A percentile compares a stretch with the other conserved stretches of the same genome.
Evolutionary conservation across 2,113 vertebrate genomes (phyloP).

Genomic region (Calonectris borealis): DNA sequence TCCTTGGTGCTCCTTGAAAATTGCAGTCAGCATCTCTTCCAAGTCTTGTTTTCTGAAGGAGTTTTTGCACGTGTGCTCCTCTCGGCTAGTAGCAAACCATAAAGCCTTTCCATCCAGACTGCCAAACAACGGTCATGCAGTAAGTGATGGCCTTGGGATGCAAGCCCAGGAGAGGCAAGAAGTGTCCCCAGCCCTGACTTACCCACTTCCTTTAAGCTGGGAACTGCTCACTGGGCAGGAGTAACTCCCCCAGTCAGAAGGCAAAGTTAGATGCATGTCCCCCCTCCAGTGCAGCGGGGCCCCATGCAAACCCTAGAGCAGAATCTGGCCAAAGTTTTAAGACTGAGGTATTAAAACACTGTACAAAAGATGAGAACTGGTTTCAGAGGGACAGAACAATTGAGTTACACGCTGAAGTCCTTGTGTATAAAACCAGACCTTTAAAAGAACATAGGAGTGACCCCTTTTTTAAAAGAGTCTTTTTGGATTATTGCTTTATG

Average conservation of each 20-base stretch:
- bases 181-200: not conserved
- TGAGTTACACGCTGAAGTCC: not conserved
- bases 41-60: not conserved
- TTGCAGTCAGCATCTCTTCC: not conserved
- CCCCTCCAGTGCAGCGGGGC: accelerated
- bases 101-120: not conserved
- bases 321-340: not conserved
- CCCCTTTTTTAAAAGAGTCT: not conserved
- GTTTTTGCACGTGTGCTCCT: not conserved
- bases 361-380: not conserved
- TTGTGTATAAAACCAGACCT: not conserved
- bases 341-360: not conserved
- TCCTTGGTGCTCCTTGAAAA: not conserved
- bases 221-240: not conserved
- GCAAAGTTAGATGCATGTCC: not conserved
- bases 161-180: not conserved
- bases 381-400: not conserved
- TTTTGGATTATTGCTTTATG: not conserved
- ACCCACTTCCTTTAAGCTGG: not conserved
- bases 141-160: not conserved
- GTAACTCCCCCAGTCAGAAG: not conserved
- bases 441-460: not conserved
- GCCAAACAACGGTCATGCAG: not conserved
- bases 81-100: not conserved
- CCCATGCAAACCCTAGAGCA: not conserved